Evolutionary conservation across 2,113 vertebrate species (phyloP), one percentile per base, ranked within the genome.

Genomic region (Melanerpes aurifrons): DNA sequence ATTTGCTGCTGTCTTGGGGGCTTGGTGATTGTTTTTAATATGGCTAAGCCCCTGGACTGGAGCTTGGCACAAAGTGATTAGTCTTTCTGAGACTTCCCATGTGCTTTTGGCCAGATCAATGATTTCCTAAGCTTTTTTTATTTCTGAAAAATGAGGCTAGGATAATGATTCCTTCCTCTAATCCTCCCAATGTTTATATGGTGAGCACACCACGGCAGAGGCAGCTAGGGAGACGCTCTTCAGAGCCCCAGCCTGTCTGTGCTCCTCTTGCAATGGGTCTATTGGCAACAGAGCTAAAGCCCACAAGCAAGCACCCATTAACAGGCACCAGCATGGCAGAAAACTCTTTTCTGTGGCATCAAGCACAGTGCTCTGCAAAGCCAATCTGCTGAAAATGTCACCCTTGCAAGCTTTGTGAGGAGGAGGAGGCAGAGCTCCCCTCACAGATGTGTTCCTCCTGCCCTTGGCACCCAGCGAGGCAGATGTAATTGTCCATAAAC

Each of bases 361-460:
- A 3, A 0, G 7, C 8, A 10, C 0, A 0, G 29, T 22, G 47
- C 53, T 40, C 5, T 1, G 3, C 72, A 63, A 50, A 77, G 47
- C 50, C 2, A 4, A 4, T 7, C 20, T 4, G 1, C 29, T 45
- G 66, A 9, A 56, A 83, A 40, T 1, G 8, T 58, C 58, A 24
- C 35, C 69, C 6, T 10, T 37, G 16, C 37, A n/a, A 72, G 43
- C 31, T 40, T 32, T 1, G 1, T 6, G 37, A 21, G 50, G 64
- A 57, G 40, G 50, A 84, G 63, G n/a, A 7, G 66, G 48, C 32
- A 35, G 20, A 45, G 25, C 32, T 87, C 22, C 78, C 50, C 29
- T 83, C 62, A 62, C 58, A 71, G 1, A 31, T 3, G 1, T 2
- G 0, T 21, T 29, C 50, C 57, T 5, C 0, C 28, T 8, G 43